Evolutionary conservation across 2,888 invertebrate genomes (phyloP).

Genomic region (Aleiodes testaceus): DNA sequence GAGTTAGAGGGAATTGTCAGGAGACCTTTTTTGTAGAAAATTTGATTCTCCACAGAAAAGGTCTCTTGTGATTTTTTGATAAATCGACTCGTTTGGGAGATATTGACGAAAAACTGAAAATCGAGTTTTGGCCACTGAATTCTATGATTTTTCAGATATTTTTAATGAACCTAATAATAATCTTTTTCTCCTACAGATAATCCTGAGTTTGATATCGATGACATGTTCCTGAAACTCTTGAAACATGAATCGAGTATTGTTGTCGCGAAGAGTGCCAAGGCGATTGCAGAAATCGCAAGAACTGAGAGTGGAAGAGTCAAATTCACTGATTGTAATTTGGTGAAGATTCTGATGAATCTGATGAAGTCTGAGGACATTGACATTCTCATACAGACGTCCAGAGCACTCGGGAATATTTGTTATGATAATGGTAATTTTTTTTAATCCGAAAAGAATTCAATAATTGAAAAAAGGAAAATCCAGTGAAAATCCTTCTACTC

Average conservation of each 20-base stretch:
- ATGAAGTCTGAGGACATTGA: constrained; percentile 74
- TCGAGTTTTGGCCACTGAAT: no score
- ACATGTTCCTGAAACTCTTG: constrained; percentile 61
- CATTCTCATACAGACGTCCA: constrained; percentile 82
- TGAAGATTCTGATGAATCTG: constrained; percentile 76
- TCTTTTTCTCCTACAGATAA: constrained; percentile 51
- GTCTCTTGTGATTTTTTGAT: background rate
- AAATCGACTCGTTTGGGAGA: background rate
- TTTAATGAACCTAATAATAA: no score
- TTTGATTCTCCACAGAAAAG: background rate
- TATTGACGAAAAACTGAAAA: background rate
- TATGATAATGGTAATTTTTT: constrained; percentile 83
- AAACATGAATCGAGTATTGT: constrained; percentile 59
- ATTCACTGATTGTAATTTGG: constrained; percentile 79
- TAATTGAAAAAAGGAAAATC: constrained; percentile 5
- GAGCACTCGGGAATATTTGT: constrained; percentile 91
- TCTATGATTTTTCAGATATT: no score
- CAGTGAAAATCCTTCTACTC: background rate
- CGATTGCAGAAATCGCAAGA: constrained; percentile 88
- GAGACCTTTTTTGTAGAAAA: constrained; percentile 1
- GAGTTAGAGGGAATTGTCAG: background rate
- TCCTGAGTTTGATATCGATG: constrained; percentile 57
- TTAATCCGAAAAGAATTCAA: constrained; percentile 37
- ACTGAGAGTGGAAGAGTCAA: constrained; percentile 82
- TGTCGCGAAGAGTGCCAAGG: constrained; percentile 77